Evolutionary conservation across 2,888 invertebrate genomes (phyloP), one percentile per base, ranked within the genome.

Genomic region (Melieria omissa): DNA sequence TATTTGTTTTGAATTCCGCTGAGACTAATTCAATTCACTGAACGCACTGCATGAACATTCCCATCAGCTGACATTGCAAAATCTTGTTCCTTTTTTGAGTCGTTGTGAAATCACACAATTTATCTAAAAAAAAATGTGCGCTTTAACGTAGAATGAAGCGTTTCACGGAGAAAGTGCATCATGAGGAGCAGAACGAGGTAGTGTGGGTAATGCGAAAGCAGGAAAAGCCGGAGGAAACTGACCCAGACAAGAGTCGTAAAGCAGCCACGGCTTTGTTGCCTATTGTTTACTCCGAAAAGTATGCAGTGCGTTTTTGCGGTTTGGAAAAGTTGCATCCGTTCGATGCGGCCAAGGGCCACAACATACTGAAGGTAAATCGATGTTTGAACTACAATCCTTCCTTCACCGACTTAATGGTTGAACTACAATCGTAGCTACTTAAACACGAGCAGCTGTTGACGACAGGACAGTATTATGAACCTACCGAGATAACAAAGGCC

Each of bases 271-370:
- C 55, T 55, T 72, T 77, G 73, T 60, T 93, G 90, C 95, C 96
- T 0, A 91, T 97, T 72, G 90, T 96, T 3, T 96, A 95, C 83
- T 89, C 92, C 75, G 88, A 90, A 14, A 90, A 91, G 70, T 96
- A 96, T 85, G 93, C 95, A 84, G 95, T 97, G 47, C 90, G 90
- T 46, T 93, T 95, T 85, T 88, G 90, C 81, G 95, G 95, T 10
- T 87, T 97, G 72, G 95, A 97, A 85, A 94, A 91, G 84, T 88
- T 95, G 10, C 96, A 97, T 88, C 92, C 95, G 0, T 96, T 97
- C 85, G 96, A 97, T 89, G 91, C 96, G 0, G 90, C 91, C 76
- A 97, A 97, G 88, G 96, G 96, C 92, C 91, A 92, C 74, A 91
- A 93, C 82, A 91, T 96, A 77, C 90, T 91, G 79, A 88, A 90